Conservation (phyloP, 2,888 invertebrate species). For the Entomobrya proxima region DNA sequence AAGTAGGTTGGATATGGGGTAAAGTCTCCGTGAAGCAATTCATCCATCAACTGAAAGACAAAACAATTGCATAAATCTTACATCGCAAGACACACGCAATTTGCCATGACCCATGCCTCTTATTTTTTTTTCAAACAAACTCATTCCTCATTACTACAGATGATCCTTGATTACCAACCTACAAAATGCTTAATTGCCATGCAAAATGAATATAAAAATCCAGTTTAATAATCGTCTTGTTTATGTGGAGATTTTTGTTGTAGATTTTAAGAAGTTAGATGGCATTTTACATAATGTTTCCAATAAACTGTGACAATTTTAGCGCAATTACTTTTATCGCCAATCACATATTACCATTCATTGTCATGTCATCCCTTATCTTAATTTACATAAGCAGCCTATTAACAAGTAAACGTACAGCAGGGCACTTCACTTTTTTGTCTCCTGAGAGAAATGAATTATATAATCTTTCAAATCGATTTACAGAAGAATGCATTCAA, state of each 20-base stretch:
- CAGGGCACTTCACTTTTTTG: not conserved
- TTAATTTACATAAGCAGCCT: conserved; percentile 23
- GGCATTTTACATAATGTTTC: no score
- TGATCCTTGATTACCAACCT: not conserved
- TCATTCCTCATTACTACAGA: not conserved
- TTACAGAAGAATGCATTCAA: not conserved
- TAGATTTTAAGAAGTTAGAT: no score
- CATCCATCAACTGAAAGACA: conserved; percentile 80
- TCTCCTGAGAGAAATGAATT: not conserved
- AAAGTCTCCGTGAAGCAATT: conserved; percentile 84
- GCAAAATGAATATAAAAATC: no score
- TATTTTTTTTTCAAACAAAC: not conserved
- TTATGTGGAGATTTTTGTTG: no score
- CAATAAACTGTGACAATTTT: no score
- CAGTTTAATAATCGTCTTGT: no score
- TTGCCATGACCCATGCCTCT: not conserved
- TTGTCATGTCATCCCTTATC: conserved; percentile 9
- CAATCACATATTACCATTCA: not conserved
- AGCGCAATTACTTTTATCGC: no score
- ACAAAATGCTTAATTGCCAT: no score
- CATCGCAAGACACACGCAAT: not conserved
- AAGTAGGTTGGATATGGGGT: conserved; percentile 82
- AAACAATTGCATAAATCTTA: not conserved
- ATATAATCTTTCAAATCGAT: not conserved
- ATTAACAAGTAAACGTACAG: no score